These are phyloP conservation scores for Ailuropoda melanoleuca DNA, from an alignment of 2,113 vertebrate genomes.

Conservation along the genomic window DNA sequence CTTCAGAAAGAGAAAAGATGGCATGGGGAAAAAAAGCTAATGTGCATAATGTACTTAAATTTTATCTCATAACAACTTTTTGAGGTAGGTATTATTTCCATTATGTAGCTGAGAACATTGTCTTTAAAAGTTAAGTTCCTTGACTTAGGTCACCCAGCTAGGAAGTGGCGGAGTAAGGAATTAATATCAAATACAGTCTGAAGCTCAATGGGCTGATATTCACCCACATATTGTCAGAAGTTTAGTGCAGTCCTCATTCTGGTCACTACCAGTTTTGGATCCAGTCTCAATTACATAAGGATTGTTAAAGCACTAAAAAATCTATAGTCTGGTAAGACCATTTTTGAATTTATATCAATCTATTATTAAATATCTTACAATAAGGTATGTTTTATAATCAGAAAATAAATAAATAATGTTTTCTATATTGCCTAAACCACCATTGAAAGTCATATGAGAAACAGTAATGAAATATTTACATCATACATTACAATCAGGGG, in stretches of 20 bases:
- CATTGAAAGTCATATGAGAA: not conserved
- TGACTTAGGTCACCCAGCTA: not conserved
- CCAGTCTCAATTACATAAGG: not conserved
- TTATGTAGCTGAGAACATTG: not conserved
- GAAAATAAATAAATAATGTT: not conserved
- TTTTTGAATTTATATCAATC: not conserved
- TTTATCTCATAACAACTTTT: not conserved
- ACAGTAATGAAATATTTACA: not conserved
- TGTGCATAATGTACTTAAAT: not conserved
- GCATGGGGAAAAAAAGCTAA: not conserved
- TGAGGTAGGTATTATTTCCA: not conserved
- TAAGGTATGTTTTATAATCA: not conserved
- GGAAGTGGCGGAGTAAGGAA: not conserved
- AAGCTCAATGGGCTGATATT: not conserved
- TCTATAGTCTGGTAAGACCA: not conserved
- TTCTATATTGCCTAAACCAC: not conserved
- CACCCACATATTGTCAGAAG: not conserved
- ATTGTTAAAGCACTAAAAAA: not conserved
- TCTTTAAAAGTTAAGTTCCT: not conserved
- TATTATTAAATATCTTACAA: conserved; percentile 2
- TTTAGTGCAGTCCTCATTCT: not conserved
- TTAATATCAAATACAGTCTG: not conserved
- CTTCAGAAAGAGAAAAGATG: not conserved
- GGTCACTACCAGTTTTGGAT: not conserved
- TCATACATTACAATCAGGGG: not conserved